Base-by-base conservation (phyloP, 2,113 vertebrate species). In the Spea bombifrons region DNA sequence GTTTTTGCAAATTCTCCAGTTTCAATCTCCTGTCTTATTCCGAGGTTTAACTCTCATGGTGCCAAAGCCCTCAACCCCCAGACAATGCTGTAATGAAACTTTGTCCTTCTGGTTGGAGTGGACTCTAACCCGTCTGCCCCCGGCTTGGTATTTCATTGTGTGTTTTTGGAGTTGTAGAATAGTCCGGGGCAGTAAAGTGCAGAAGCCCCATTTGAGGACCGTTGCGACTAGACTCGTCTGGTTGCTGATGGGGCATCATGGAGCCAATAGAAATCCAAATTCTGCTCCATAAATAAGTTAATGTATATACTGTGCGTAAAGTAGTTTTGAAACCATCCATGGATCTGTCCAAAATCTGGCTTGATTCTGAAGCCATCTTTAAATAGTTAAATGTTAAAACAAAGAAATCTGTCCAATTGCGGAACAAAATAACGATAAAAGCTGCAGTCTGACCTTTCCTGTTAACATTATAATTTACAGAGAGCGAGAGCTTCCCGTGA, bases 321-420 rank as follows among this genome's bases (percentile, higher is more conserved):
- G 15, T 52, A 10, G 50, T 5, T 64, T 5, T 13, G 61, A 64
- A 16, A 44, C 49, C 76, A 66, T 79, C 80, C 61, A 67, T 78
- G 73, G 57, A 84, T 68, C 17, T 73, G 45, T 64, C 64, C 72
- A 78, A 7, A 0, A 6, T 85, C 80, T 15, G 73, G 72, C 50
- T 78, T 48, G 12, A 43, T 74, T 50, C 68, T 70, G 67, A 6
- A 76, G 81, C 70, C 83, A 82, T 78, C 64, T 83, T 13, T 13
- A 4, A 49, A 5, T 45, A 5, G 66, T 69, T 69, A 69, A 64
- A 17, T 7, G 61, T 30, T 13, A 64, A 64, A 64, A 2, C 61
- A 59, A 59, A 13, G 3, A 12, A 12, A 12, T 64, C 30, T 8
- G 16, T 7, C 7, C 4, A 2, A 64, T 64, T 17, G 30, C 4